phyloP scores from a whole-genome alignment of 2,888 invertebrate genomes.

The Drosophila atroscutellata region DNA sequence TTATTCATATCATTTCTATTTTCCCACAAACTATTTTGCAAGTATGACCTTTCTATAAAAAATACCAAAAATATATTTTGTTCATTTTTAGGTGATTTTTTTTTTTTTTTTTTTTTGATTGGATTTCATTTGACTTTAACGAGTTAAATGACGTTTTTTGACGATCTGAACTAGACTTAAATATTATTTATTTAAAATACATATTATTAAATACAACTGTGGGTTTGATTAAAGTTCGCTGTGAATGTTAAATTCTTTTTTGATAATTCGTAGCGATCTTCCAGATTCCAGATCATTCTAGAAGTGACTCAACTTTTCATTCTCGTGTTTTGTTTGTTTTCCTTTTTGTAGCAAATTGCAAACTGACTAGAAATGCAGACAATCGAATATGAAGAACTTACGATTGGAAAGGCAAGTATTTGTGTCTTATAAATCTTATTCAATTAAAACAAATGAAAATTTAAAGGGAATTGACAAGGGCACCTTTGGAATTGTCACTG shows the following conservation, averaged over 20 bases:
- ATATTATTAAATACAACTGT: background rate
- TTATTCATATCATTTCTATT: background rate
- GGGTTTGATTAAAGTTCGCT: background rate
- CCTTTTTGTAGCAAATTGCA: too few species aligned
- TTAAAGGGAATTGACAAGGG: rapidly evolving
- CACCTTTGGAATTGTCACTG: rapidly evolving
- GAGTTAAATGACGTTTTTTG: background rate
- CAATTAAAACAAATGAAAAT: background rate
- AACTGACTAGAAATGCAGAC: background rate
- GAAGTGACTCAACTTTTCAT: background rate
- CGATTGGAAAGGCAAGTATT: background rate
- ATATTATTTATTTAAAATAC: background rate
- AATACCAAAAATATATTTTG: background rate
- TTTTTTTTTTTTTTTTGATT: background rate
- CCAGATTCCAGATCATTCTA: too few species aligned
- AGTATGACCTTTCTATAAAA: background rate
- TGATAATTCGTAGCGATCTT: too few species aligned
- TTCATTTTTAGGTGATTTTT: background rate
- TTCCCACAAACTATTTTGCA: background rate
- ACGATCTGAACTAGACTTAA: background rate
- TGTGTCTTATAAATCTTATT: background rate
- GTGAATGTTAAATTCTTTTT: too few species aligned
- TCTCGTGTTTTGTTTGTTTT: too few species aligned
- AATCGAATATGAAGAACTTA: background rate
- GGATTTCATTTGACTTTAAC: too few species aligned